phyloP scores from a whole-genome alignment of 2,888 invertebrate species.

The Epirrhoe tristata region DNA sequence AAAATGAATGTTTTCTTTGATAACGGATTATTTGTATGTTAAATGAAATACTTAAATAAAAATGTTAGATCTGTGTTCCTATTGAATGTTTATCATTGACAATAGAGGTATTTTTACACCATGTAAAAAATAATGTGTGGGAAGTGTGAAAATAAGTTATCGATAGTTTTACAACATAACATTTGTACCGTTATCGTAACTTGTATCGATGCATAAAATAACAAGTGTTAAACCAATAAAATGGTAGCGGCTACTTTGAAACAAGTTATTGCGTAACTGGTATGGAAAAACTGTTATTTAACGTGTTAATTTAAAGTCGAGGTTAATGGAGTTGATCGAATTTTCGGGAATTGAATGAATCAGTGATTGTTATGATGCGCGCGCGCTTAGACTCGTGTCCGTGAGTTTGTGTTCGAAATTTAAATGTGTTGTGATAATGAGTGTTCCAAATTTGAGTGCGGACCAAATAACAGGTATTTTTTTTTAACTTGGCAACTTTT shows the following conservation, averaged over 20 bases:
- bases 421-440: conserved; percentile 58
- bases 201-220: conserved; percentile 42
- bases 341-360: conserved; percentile 70
- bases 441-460: conserved; percentile 80
- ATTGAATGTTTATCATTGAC: neutral
- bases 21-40: neutral
- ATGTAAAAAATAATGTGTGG: conserved; percentile 36
- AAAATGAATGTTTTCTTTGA: neutral
- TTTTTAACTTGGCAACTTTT: neutral
- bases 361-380: conserved; percentile 71
- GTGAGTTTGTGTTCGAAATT: conserved; percentile 55
- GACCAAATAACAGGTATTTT: conserved; percentile 77
- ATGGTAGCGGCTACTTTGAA: conserved; percentile 38
- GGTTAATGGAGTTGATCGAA: conserved; percentile 65
- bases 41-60: neutral
- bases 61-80: neutral
- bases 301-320: conserved; percentile 67
- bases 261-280: conserved; percentile 44
- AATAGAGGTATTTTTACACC: neutral
- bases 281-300: conserved; percentile 44
- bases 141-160: conserved; percentile 50
- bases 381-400: conserved; percentile 55
- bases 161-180: conserved; percentile 47
- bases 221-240: conserved; percentile 44
- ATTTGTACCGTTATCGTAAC: conserved; percentile 45